Conservation (phyloP, 1,140 invertebrate species). For the silkworm (Bombyx mori) region ASM3026992v2 NC_085123.1:11938001-11938500, state of each 20-base stretch:
- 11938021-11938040: constrained; percentile 62
- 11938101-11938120: constrained; percentile 44
- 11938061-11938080: constrained; percentile 53
- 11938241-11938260: constrained; percentile 71
- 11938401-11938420: constrained; percentile 48
- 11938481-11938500: no score
- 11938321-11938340: no score
- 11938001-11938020: constrained; percentile 73
- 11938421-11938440: constrained; percentile 50
- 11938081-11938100: constrained; percentile 52
- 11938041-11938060: constrained; percentile 14
- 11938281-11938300: constrained; percentile 42
- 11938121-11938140: constrained; percentile 35
- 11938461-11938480: no score
- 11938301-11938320: no score
- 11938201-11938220: constrained; percentile 73
- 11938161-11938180: constrained; percentile 66
- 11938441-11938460: constrained; percentile 9
- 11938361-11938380: constrained; percentile 48
- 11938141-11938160: constrained; percentile 60
- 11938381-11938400: constrained; percentile 38
- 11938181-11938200: constrained; percentile 71
- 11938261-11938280: constrained; percentile 75
- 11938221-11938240: constrained; percentile 72
- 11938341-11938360: constrained; percentile 24